Evolutionary conservation across 2,888 invertebrate species (phyloP), one percentile per base, ranked within the genome.

Genomic region (Morinoia aosen): DNA sequence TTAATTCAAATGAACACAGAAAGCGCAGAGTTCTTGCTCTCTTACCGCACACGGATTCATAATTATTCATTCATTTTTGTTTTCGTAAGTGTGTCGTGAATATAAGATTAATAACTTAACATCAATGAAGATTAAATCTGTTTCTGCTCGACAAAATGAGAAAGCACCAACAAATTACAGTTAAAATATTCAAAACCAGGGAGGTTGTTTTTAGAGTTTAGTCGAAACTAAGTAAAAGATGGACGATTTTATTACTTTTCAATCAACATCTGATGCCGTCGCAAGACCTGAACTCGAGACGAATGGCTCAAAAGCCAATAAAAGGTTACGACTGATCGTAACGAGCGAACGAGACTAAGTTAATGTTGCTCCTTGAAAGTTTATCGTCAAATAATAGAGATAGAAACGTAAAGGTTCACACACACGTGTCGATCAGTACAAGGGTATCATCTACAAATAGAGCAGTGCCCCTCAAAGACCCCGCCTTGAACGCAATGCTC

Each of bases 261-360:
- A 76, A 40, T 90, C 48, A 90, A 39, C 40, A 90, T 90, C 39
- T 90, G n/a, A 93, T 93, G 16, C n/a, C 93, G 57, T 33, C 93
- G 16, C 57, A 40, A 33, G 25, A 93, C 93, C 93, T 48, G n/a
- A 93, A 93, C 10, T 93, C 39, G 48, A 90, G 93, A 93, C 93
- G 58, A 56, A 57, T 33, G 16, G 93, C 93, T 57, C 39, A 33
- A 14, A 39, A 33, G 25, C 40, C 48, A 48, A 25, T 91, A 91
- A 91, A 91, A 91, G 39, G 58, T 57, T 93, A 57, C 93, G 58
- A 57, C 48, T 33, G 11, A 58, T 93, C 57, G 58, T 93, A 57
- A 93, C 93, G 93, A 57, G 58, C 10, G 57, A 57, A 57, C 33
- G 93, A 25, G 5, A 40, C 90, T 16, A 88, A n/a, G 88, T 88